phyloP scores from a whole-genome alignment of 2,888 invertebrate species.

The Dicyrtomina minuta region DNA sequence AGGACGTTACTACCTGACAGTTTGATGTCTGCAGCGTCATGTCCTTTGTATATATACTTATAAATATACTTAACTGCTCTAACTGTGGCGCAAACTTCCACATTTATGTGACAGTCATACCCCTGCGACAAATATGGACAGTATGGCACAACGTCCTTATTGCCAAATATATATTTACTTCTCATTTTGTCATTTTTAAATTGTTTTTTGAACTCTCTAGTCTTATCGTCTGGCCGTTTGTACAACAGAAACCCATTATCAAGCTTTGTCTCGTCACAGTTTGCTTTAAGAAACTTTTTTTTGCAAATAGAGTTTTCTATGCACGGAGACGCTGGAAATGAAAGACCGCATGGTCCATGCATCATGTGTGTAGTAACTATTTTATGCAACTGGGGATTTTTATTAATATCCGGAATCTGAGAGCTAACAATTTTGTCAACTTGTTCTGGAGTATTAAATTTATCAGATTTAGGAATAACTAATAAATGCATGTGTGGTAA shows the following conservation, averaged over 20 bases:
- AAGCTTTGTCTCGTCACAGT: conserved; percentile 51
- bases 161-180: too few species aligned
- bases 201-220: background rate
- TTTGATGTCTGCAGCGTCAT: conserved; percentile 38
- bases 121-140: conserved; percentile 54
- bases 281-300: conserved; percentile 53
- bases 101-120: conserved; percentile 57
- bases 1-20: too few species aligned
- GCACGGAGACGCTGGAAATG: conserved; percentile 37
- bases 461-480: background rate
- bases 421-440: conserved; percentile 48
- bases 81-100: conserved; percentile 53
- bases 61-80: conserved; percentile 49
- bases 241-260: conserved; percentile 55
- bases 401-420: conserved; percentile 49
- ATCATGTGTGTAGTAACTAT: conserved; percentile 48
- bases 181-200: background rate
- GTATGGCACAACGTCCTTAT: conserved; percentile 54
- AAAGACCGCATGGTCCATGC: conserved; percentile 51
- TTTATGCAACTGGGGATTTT: conserved; percentile 38
- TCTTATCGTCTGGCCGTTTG: conserved; percentile 23
- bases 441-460: conserved; percentile 8
- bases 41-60: conserved; percentile 52
- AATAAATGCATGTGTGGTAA: conserved; percentile 19
- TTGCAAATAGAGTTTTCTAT: conserved; percentile 51